Conservation (phyloP, 2,797 vertebrate species). For the Phrynocephalus forsythii region DNA sequence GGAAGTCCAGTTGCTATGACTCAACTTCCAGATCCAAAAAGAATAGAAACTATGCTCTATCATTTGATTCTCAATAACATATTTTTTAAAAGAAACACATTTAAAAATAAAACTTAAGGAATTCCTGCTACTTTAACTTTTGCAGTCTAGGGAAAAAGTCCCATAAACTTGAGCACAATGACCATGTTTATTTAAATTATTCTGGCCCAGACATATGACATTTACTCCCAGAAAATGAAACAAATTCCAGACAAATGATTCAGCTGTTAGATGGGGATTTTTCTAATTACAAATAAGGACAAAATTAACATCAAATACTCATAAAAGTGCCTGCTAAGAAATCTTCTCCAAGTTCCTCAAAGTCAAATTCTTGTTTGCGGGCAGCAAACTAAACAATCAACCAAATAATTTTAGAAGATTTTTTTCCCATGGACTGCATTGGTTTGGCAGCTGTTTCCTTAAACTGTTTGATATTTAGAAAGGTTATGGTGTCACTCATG, state of each 20-base stretch:
- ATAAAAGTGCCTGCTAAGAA: constrained; percentile 51
- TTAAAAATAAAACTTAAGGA: constrained; percentile 46
- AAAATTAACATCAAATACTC: constrained; percentile 60
- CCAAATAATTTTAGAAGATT: constrained; percentile 50
- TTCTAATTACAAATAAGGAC: constrained; percentile 46
- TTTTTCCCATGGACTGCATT: constrained; percentile 49
- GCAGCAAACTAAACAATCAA: constrained; percentile 58
- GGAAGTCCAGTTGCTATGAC: no score
- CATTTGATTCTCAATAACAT: background rate
- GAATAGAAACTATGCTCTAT: background rate
- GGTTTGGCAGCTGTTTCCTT: constrained; percentile 25
- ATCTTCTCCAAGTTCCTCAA: constrained; percentile 43
- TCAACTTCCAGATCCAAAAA: background rate
- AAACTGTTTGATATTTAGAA: constrained; percentile 39
- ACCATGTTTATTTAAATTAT: constrained; percentile 66
- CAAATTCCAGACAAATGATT: constrained; percentile 75
- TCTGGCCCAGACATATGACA: constrained; percentile 60
- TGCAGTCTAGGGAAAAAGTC: constrained; percentile 41
- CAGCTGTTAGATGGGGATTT: constrained; percentile 55
- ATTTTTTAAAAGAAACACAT: background rate
- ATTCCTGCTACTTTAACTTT: constrained; percentile 6
- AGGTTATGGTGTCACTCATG: constrained; percentile 21
- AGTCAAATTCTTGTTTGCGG: constrained; percentile 55
- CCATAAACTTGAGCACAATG: constrained; percentile 59
- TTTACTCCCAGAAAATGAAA: constrained; percentile 61